Conservation (phyloP, 2,888 invertebrate genomes). For the Chymomyza fuscimana region DNA sequence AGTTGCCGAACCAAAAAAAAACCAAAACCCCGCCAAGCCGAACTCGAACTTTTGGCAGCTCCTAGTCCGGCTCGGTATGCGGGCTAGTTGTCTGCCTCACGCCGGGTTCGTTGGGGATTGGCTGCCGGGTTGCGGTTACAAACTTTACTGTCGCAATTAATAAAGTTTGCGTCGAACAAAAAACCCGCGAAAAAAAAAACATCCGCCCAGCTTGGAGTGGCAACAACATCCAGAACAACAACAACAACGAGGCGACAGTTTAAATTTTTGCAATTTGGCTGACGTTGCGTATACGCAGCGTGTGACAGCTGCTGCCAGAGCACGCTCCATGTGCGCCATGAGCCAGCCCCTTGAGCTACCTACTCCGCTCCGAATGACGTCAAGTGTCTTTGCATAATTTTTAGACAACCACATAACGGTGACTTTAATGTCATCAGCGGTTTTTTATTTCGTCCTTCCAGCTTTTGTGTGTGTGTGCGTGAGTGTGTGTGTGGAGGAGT, state of each 20-base stretch:
- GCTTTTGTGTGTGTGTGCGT: background rate
- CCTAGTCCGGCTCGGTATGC: slow-evolving; percentile 10
- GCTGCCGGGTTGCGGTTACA: slow-evolving; percentile 24
- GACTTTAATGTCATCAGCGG: slow-evolving; percentile 54
- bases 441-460: background rate
- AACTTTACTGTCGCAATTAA: slow-evolving; percentile 68
- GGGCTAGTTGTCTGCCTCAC: slow-evolving; percentile 6
- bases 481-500: too few relatives aligned
- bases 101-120: slow-evolving; percentile 24
- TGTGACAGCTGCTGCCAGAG: slow-evolving; percentile 30
- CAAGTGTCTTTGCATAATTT: slow-evolving; percentile 56
- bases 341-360: background rate
- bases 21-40: background rate
- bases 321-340: background rate
- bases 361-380: background rate
- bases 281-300: slow-evolving; percentile 29
- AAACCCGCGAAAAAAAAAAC: slow-evolving; percentile 25
- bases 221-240: background rate
- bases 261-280: slow-evolving; percentile 47
- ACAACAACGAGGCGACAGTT: slow-evolving; percentile 17
- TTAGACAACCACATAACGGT: slow-evolving; percentile 43
- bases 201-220: slow-evolving; percentile 8
- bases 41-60: background rate
- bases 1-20: background rate
- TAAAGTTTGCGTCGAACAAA: slow-evolving; percentile 59